Conservation (phyloP, 2,888 invertebrate species). For the Trissolcus japonicus region DNA sequence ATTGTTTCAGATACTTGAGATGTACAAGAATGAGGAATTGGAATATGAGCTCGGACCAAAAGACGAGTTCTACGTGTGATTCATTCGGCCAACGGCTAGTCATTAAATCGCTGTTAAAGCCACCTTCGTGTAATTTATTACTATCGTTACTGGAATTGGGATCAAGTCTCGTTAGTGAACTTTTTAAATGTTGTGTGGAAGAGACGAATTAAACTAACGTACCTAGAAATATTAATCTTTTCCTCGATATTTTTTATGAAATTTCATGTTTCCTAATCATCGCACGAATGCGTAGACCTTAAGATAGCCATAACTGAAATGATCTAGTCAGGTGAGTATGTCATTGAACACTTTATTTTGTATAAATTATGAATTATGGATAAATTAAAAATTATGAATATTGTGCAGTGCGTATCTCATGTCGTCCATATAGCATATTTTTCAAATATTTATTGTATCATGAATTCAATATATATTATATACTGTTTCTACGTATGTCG, state of each 20-base stretch:
- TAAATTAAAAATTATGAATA: conserved; percentile 42
- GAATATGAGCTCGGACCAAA: conserved; percentile 93
- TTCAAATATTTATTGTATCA: conserved; percentile 57
- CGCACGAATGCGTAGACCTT: conserved; percentile 67
- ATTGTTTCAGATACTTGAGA: conserved; percentile 86
- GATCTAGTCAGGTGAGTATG: conserved; percentile 73
- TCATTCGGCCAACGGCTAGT: conserved; percentile 55
- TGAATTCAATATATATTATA: conserved; percentile 56
- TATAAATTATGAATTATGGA: too few species aligned
- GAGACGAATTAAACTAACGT: conserved; percentile 60
- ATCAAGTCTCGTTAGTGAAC: conserved; percentile 72
- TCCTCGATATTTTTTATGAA: conserved; percentile 71
- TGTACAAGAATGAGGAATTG: conserved; percentile 95
- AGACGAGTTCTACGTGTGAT: conserved; percentile 92
- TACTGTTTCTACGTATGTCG: conserved; percentile 58
- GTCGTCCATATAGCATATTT: conserved; percentile 57
- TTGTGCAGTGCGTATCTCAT: conserved; percentile 46
- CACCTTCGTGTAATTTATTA: conserved; percentile 68
- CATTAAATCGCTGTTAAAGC: conserved; percentile 59
- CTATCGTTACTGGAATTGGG: conserved; percentile 74
- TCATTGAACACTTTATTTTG: conserved; percentile 41
- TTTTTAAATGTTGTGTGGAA: conserved; percentile 59
- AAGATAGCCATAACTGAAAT: conserved; percentile 66
- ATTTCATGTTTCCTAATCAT: conserved; percentile 67
- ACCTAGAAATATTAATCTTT: conserved; percentile 68